Evolutionary conservation across 2,797 vertebrate species (phyloP).

Genomic region (Oreonectes daqikongensis): DNA sequence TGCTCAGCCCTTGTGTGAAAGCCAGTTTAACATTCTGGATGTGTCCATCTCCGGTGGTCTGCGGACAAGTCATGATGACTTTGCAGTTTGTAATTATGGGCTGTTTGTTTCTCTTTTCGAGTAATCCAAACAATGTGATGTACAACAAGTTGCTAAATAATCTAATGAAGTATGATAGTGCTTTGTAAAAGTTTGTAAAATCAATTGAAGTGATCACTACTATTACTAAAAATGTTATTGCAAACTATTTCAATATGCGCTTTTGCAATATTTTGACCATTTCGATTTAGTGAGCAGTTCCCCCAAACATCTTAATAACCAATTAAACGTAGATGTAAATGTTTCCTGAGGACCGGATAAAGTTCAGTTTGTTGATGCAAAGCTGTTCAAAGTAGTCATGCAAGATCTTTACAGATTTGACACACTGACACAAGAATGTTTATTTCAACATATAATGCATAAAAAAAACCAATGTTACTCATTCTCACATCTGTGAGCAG

Average conservation of each 20-base stretch:
- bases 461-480: no score
- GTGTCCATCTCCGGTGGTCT: background rate
- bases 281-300: no score
- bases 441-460: background rate
- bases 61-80: conserved; percentile 6
- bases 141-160: no score
- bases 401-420: background rate
- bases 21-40: background rate
- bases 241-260: no score
- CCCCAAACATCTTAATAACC: no score
- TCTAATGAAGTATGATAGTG: no score
- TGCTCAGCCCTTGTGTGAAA: background rate
- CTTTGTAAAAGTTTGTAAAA: no score
- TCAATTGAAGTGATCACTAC: no score
- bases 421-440: background rate
- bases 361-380: background rate
- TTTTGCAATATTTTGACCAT: no score
- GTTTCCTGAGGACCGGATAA: background rate
- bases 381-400: background rate
- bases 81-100: conserved; percentile 17
- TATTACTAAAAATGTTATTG: no score
- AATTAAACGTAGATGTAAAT: no score
- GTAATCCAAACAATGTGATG: background rate
- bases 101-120: background rate
- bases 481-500: no score